Evolutionary conservation across 2,888 invertebrate species (phyloP), one percentile per base, ranked within the genome.

Genomic region (Monoplex corrugatus): DNA sequence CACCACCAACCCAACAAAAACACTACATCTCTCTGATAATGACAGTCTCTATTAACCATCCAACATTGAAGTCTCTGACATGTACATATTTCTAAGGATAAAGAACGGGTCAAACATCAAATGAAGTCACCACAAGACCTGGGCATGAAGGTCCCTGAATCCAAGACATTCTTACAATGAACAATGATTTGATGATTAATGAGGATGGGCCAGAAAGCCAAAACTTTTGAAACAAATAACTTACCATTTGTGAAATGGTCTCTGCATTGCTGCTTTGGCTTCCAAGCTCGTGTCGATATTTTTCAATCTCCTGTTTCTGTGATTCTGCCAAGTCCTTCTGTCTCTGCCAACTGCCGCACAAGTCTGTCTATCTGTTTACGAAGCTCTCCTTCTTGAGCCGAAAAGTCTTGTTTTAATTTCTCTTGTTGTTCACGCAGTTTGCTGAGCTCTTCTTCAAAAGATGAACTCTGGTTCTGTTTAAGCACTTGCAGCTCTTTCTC

Each of bases 401-500:
- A 91, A 90, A 93, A 94, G 82, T 95, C 95, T 91, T 94, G 94
- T 82, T 91, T 92, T 89, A 95, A 84, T 91, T 94, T 94, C 45
- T 95, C 94, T 87, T 93, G 92, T 89, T 95, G 94, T 82, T 93
- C 93, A 45, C 92, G 90, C 28, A 95, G 89, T n/a, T 83, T 87
- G 86, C 90, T 89, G 32, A 94, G 86, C 23, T 94, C 93, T 40
- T 93, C 93, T 43, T 94, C 93, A 44, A 92, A 88, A 45, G 92
- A 91, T 3, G 93, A 63, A 88, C 91, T 93, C 75, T 94, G 94
- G 32, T 92, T 91, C 78, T 93, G 90, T 88, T 90, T 93, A 43
- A 95, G 90, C 16, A 93, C 95, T 87, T 95, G 94, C 23, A 96
- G 91, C 90, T 96, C 96, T 86, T 95, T 95, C 91, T 95, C 95